These are phyloP conservation scores for Linepithema humile DNA, from an alignment of 1,140 invertebrate genomes.

Conservation along the genomic window DNA sequence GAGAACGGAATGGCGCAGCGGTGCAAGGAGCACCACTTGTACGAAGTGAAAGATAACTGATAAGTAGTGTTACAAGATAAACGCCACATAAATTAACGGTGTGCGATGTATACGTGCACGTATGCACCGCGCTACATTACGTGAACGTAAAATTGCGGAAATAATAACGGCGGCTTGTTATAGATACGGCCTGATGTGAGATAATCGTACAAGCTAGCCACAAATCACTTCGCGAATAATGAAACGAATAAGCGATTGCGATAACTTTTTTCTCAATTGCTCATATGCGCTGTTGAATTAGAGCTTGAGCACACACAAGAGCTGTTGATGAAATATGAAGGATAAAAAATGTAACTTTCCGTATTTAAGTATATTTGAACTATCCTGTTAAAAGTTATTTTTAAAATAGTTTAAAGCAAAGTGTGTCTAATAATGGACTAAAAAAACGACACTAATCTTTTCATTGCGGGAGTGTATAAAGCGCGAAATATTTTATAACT, in stretches of 20 bases:
- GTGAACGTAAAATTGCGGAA: slow-evolving; percentile 23
- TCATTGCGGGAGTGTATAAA: too few species aligned
- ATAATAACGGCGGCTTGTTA: slow-evolving; percentile 35
- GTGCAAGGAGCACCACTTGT: slow-evolving; percentile 42
- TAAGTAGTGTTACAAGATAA: slow-evolving; percentile 69
- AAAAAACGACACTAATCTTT: too few species aligned
- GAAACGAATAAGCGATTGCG: not conserved
- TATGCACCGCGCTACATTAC: slow-evolving; percentile 58
- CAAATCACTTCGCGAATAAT: slow-evolving; percentile 23
- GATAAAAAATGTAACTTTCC: not conserved
- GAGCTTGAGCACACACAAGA: not conserved
- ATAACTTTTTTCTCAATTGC: not conserved
- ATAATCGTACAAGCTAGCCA: slow-evolving; percentile 14
- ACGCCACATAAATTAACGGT: slow-evolving; percentile 65
- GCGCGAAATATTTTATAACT: too few species aligned
- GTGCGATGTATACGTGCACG: slow-evolving; percentile 57
- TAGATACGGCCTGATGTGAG: slow-evolving; percentile 18
- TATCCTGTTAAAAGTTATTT: not conserved
- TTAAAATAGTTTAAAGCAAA: too few species aligned
- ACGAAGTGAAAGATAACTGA: slow-evolving; percentile 69
- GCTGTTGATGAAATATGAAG: not conserved
- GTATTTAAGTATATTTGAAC: not conserved
- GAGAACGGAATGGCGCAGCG: slow-evolving; percentile 9
- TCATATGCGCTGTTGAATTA: not conserved
- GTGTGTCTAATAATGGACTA: too few species aligned